Evolutionary conservation across 2,113 vertebrate genomes (phyloP).

Genomic region (Labeo catla): DNA sequence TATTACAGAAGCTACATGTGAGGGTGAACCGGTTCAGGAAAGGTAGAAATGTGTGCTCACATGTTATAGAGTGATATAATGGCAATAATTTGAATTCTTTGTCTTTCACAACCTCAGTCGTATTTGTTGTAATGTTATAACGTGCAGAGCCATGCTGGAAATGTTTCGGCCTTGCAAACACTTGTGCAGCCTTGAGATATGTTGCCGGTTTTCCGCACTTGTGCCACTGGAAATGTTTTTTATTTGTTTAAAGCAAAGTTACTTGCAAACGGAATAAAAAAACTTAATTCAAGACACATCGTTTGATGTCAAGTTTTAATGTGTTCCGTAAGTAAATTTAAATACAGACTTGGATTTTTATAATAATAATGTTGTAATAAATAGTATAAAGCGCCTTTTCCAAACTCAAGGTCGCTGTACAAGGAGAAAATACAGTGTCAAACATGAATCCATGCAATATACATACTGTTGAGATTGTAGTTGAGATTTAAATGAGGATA

Average conservation of each 20-base stretch:
- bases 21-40: neutral
- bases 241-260: neutral
- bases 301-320: no score
- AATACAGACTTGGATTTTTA: no score
- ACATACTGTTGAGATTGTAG: no score
- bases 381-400: no score
- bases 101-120: neutral
- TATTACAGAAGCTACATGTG: neutral
- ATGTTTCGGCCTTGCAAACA: neutral
- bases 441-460: no score
- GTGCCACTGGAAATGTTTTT: neutral
- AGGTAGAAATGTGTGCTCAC: neutral
- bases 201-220: neutral
- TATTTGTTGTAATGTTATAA: slow-evolving; percentile 7
- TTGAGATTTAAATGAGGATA: no score
- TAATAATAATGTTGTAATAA: no score
- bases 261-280: no score
- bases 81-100: neutral
- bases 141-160: neutral
- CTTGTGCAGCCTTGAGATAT: neutral
- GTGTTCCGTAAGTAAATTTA: no score
- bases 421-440: no score
- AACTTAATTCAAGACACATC: no score
- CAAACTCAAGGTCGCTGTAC: no score
- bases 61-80: neutral